Base-by-base conservation (phyloP, 2,888 invertebrate species). In the Plebejus melissa region DNA sequence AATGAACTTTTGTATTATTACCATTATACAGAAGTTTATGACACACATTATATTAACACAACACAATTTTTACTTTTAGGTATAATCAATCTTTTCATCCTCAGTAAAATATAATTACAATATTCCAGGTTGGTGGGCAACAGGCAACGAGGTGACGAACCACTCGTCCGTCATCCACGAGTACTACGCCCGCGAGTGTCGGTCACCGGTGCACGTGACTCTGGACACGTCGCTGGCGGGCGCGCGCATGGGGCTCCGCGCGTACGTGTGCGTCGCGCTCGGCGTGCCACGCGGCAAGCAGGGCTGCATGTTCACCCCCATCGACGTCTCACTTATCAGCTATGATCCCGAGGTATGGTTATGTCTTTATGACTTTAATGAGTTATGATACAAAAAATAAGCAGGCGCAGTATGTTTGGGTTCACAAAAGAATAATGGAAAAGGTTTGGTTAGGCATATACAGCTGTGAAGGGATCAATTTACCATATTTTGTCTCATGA, bases 141-240 rank as follows among this genome's bases (percentile, higher is more conserved):
- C 99, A 0, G 99, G 99, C 75, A 96, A 98, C 82, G 99, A 99
- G 90, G 98, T 99, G 69, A 98, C 99, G 0, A 98, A 98, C 86
- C 99, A 99, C 91, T 99, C 99, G 75, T 98, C 98, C 0, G 97
- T 99, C 76, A 99, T 99, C 87, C 99, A 99, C 85, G 99, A 99
- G 88, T 99, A 99, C 92, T 99, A 99, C 89, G 96, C 98, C 13
- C 95, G 98, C 79, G 99, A 99, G 92, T 98, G 98, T 87, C 97
- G 97, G 83, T 97, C 97, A 89, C 99, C 99, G 0, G 96, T 99
- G 70, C 99, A 99, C 89, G 94, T 99, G 81, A 99, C 99, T 16
- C 95, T 99, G 76, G 99, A 99, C 90, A 99, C 99, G 4, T 97
- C 97, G 38, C 94, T 99, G 80, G 95, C 96, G 81, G 96, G 97